A percentile compares a stretch with the other conserved stretches of the same genome.
Evolutionary conservation across 1,140 invertebrate genomes (phyloP).

Genomic region (Aphelinus certus): DNA sequence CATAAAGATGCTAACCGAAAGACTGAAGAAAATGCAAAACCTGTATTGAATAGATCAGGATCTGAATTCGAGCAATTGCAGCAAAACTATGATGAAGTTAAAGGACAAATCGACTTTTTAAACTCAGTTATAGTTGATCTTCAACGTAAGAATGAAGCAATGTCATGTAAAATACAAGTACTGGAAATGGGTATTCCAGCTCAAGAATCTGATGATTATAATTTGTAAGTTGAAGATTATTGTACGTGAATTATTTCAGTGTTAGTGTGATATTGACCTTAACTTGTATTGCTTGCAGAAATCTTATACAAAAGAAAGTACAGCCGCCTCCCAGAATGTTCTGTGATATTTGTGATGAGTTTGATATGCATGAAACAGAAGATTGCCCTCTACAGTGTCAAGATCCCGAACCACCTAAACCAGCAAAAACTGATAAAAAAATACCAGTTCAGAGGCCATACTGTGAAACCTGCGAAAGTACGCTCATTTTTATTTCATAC

Average conservation of each 20-base stretch:
- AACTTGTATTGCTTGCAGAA: conserved; percentile 45
- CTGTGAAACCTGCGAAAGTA: conserved; percentile 93
- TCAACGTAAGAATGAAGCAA: conserved; percentile 89
- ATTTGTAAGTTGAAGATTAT: conserved; percentile 62
- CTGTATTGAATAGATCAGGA: conserved; percentile 11
- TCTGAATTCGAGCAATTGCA: conserved; percentile 55
- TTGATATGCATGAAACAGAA: conserved; percentile 96
- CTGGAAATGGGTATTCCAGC: conserved; percentile 77
- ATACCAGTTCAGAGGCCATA: conserved; percentile 77
- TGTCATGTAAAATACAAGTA: conserved; percentile 80
- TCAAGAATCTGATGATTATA: conserved; percentile 70
- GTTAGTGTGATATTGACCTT: background rate
- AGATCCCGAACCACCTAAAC: conserved; percentile 64
- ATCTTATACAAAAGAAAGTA: conserved; percentile 59
- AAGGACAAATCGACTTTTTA: conserved; percentile 88
- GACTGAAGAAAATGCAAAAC: conserved; percentile 35
- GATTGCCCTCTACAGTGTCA: conserved; percentile 91
- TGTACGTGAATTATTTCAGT: background rate
- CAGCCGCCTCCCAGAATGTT: conserved; percentile 80
- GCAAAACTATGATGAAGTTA: conserved; percentile 74
- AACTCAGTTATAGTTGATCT: conserved; percentile 97
- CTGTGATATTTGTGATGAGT: conserved; percentile 97
- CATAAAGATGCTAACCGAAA: conserved; percentile 27
- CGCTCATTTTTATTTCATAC: conserved; percentile 41
- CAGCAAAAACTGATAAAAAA: conserved; percentile 62